Evolutionary conservation across 2,888 invertebrate species (phyloP).

Genomic region (Synanthedon tipuliformis): DNA sequence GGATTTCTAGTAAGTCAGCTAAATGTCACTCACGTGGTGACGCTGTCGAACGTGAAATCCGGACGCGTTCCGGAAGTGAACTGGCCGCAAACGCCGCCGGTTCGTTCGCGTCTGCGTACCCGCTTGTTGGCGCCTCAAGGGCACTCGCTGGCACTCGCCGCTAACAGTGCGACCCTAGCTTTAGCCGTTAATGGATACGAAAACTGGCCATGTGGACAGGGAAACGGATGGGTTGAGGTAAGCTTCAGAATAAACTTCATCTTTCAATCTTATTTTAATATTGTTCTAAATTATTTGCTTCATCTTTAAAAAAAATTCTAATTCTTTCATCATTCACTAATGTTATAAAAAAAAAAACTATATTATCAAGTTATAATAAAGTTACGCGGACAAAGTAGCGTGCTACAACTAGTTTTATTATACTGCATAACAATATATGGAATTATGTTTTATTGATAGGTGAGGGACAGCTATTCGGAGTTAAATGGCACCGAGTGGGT

Average conservation of each 20-base stretch:
- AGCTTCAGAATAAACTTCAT: not conserved
- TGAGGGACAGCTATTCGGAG: constrained; percentile 78
- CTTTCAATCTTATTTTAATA: not conserved
- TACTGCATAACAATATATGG: too few species aligned
- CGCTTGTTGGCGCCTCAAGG: constrained; percentile 44
- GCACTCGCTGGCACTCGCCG: constrained; percentile 39
- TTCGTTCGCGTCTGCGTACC: constrained; percentile 27
- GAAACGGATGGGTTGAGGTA: constrained; percentile 67
- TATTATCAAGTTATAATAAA: too few species aligned
- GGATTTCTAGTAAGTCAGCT: constrained; percentile 33
- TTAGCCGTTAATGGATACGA: constrained; percentile 7
- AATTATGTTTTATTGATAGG: constrained; percentile 27
- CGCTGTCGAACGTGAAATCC: constrained; percentile 21
- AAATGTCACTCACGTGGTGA: constrained; percentile 41
- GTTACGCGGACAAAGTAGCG: too few species aligned
- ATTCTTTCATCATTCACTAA: too few species aligned
- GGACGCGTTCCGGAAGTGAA: constrained; percentile 41
- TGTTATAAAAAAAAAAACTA: too few species aligned
- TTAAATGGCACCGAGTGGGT: constrained; percentile 78
- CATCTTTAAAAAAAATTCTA: too few species aligned
- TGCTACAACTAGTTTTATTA: too few species aligned
- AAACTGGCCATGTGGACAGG: constrained; percentile 46
- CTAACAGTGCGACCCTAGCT: constrained; percentile 28
- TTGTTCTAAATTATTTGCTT: not conserved
- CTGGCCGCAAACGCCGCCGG: constrained; percentile 42